Evolutionary conservation across 2,888 invertebrate species (phyloP).

Genomic region (Chamaedrilus cognettii): DNA sequence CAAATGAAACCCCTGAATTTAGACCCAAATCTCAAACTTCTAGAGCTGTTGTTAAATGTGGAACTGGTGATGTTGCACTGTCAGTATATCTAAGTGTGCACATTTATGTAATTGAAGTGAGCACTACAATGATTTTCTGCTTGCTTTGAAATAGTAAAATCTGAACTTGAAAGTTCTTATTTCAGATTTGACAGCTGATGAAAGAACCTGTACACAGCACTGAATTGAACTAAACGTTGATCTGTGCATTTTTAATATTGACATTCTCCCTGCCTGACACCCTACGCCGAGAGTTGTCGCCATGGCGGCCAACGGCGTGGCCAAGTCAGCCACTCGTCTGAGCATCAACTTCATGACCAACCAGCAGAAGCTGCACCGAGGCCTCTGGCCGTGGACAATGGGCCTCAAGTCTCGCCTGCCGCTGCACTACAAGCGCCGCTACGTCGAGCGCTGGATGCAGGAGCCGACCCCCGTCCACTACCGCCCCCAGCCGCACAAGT

Average conservation of each 20-base stretch:
- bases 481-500: conserved; percentile 44
- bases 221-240: not conserved
- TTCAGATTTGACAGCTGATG: too few species aligned
- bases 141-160: too few species aligned
- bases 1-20: too few species aligned
- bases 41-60: too few species aligned
- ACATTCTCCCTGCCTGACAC: too few species aligned
- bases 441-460: conserved; percentile 47
- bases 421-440: conserved; percentile 55
- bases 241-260: not conserved
- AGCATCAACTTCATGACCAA: conserved; percentile 26
- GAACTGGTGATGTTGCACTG: too few species aligned
- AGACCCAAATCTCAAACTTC: too few species aligned
- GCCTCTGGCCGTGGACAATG: conserved; percentile 46
- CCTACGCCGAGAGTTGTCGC: too few species aligned
- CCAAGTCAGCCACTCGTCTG: not conserved
- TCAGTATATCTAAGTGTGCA: too few species aligned
- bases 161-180: too few species aligned
- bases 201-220: not conserved
- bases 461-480: conserved; percentile 59
- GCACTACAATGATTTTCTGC: too few species aligned
- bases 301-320: conserved; percentile 3
- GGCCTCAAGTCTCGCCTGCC: conserved; percentile 52
- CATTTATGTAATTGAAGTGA: too few species aligned
- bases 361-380: conserved; percentile 31